Conservation (phyloP, 2,797 vertebrate species). For the Cuculus canorus region DNA sequence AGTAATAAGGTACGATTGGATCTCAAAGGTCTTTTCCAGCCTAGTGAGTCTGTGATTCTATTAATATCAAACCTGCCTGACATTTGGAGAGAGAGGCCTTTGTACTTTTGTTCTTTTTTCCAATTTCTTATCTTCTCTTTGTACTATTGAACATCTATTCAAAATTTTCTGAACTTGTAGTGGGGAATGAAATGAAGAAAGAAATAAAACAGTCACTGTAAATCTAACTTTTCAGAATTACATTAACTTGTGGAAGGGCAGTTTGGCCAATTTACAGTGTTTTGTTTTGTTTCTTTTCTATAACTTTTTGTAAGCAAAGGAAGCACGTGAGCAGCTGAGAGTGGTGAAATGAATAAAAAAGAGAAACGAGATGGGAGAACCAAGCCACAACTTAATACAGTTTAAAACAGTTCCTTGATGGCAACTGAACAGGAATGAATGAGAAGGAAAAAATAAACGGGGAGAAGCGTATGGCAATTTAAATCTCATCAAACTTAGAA, state of each 20-base stretch:
- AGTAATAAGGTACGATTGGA: no score
- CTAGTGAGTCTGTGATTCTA: no score
- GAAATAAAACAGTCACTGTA: background rate
- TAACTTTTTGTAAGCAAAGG: background rate
- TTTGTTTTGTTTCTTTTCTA: background rate
- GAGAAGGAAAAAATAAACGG: background rate
- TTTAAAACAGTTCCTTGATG: background rate
- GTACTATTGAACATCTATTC: background rate
- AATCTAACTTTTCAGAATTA: background rate
- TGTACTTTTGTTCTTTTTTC: fast-evolving
- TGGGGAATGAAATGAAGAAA: background rate
- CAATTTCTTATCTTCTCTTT: background rate
- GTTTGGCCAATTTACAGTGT: background rate
- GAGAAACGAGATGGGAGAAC: background rate
- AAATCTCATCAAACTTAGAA: background rate
- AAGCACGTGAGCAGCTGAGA: background rate
- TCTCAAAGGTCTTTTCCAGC: no score
- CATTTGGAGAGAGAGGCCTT: background rate
- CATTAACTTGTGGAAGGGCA: background rate
- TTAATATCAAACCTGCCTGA: no score
- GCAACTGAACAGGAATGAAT: background rate
- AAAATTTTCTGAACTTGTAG: background rate
- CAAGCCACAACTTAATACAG: background rate
- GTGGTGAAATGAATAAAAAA: background rate
- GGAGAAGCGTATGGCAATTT: background rate